phyloP scores from a whole-genome alignment of 2,797 vertebrate genomes.

The Syngnathus acus region DNA sequence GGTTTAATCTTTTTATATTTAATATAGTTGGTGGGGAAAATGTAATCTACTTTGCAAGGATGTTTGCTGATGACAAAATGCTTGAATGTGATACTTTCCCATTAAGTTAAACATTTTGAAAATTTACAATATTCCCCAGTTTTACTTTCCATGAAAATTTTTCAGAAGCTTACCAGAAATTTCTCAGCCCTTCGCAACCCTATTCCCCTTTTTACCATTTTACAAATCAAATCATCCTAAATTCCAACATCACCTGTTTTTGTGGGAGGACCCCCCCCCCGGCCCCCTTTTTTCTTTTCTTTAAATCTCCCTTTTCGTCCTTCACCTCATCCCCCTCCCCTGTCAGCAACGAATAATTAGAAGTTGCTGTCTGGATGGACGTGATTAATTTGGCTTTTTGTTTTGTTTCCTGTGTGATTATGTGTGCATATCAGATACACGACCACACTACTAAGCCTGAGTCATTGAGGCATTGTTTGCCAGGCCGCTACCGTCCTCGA shows the following conservation, averaged over 20 bases:
- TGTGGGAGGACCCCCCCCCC: background rate
- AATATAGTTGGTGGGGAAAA: too few relatives aligned
- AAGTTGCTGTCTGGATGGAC: conserved; percentile 78
- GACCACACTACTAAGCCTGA: conserved; percentile 90
- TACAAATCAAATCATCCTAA: too few relatives aligned
- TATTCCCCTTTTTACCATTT: background rate
- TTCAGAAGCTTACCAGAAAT: too few relatives aligned
- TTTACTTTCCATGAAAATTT: background rate
- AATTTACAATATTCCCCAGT: background rate
- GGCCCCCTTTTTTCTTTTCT: conserved; percentile 25
- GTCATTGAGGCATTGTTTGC: conserved; percentile 96
- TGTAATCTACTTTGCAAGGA: background rate
- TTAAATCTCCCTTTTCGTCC: conserved; percentile 7
- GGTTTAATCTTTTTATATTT: too few relatives aligned
- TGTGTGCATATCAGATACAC: conserved; percentile 99
- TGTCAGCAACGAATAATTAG: conserved; percentile 47
- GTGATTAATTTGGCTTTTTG: conserved; percentile 99
- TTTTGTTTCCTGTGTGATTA: conserved; percentile 99
- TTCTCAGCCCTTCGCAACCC: background rate
- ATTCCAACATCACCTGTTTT: background rate
- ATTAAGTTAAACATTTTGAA: background rate
- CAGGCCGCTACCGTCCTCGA: conserved; percentile 94
- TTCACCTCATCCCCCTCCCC: conserved; percentile 49
- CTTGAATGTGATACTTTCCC: background rate
- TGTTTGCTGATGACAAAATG: background rate